Evolutionary conservation across 2,888 invertebrate genomes (phyloP).

Genomic region (Ommatoiulus sabulosus): DNA sequence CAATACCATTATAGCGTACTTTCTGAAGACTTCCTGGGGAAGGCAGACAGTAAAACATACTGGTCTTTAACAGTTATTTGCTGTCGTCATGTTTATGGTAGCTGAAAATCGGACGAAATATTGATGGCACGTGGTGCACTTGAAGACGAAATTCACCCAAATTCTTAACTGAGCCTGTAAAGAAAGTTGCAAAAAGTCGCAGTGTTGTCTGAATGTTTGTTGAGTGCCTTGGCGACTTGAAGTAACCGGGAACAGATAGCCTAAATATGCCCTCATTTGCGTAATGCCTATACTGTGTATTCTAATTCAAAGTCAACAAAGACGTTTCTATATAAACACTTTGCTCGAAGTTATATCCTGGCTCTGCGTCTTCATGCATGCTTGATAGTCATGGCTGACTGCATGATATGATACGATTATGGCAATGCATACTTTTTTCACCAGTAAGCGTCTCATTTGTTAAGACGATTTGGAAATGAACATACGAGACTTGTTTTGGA

Average conservation of each 20-base stretch:
- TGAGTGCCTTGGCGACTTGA: not conserved
- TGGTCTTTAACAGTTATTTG: too few relatives aligned
- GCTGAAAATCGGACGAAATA: too few relatives aligned
- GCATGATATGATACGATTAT: not conserved
- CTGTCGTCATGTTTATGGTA: too few relatives aligned
- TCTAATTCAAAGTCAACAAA: not conserved
- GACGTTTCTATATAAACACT: not conserved
- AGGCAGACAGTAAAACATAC: too few relatives aligned
- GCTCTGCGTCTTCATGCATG: not conserved
- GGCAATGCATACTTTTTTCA: constrained; percentile 2
- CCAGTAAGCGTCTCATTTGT: not conserved
- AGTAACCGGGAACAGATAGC: not conserved
- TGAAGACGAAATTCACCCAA: too few relatives aligned
- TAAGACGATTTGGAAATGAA: not conserved
- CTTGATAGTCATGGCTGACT: not conserved
- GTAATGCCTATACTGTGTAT: not conserved
- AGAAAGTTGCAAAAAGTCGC: not conserved
- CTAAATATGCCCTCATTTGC: not conserved
- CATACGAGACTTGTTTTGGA: not conserved
- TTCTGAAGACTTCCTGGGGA: too few relatives aligned
- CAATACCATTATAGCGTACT: too few relatives aligned
- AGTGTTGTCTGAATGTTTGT: not conserved
- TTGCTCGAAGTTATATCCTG: not conserved
- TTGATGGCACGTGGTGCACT: too few relatives aligned
- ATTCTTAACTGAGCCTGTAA: not conserved